Conservation (phyloP, 1,140 invertebrate species). For the Cepaea nemoralis region DNA sequence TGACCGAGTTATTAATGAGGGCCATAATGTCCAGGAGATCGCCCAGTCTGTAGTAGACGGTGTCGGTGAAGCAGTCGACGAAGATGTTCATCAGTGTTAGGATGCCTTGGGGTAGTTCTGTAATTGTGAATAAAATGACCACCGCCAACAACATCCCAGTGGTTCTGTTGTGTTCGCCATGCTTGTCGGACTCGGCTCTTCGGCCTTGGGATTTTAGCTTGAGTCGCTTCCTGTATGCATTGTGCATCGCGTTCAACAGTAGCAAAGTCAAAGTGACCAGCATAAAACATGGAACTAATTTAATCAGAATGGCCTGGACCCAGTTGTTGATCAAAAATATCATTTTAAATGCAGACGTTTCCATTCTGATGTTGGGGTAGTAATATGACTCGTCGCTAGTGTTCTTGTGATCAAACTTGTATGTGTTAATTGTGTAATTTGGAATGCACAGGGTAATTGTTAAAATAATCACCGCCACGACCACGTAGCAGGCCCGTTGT, state of each 20-base stretch:
- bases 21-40: constrained; percentile 93
- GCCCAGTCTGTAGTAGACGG: constrained; percentile 78
- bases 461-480: constrained; percentile 80
- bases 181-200: constrained; percentile 65
- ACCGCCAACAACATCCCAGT: constrained; percentile 92
- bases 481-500: constrained; percentile 80
- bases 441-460: constrained; percentile 85
- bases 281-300: constrained; percentile 73
- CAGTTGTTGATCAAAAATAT: constrained; percentile 63
- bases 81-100: constrained; percentile 59
- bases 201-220: constrained; percentile 64
- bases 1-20: constrained; percentile 90
- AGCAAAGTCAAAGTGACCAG: constrained; percentile 72
- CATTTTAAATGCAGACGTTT: neutral
- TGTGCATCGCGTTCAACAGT: constrained; percentile 72
- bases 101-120: constrained; percentile 83
- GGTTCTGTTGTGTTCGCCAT: constrained; percentile 82
- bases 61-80: constrained; percentile 52
- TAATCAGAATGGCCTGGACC: constrained; percentile 67
- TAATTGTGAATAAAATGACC: constrained; percentile 86
- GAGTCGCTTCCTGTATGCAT: constrained; percentile 69
- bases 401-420: constrained; percentile 26
- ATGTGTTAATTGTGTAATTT: constrained; percentile 74
- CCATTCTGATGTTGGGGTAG: neutral
- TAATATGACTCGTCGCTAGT: neutral